Evolutionary conservation across 2,113 vertebrate species (phyloP).

Genomic region (Paracanthobrama guichenoti): DNA sequence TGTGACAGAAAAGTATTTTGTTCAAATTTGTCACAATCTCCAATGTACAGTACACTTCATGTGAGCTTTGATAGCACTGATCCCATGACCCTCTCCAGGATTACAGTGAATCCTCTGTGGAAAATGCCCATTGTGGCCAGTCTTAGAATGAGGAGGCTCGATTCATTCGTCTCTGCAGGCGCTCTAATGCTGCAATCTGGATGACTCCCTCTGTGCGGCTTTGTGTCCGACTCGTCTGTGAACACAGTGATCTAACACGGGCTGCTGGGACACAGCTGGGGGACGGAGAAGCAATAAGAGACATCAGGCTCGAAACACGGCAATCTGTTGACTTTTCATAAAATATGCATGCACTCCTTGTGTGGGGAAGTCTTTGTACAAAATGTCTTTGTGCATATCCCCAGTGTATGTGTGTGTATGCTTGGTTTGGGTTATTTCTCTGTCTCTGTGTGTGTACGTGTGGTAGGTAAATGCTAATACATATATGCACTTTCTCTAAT

Average conservation of each 20-base stretch:
- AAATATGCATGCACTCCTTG: slow-evolving; percentile 24
- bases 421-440: slow-evolving; percentile 4
- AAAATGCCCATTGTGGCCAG: slow-evolving; percentile 14
- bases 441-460: slow-evolving; percentile 5
- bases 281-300: slow-evolving; percentile 37
- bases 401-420: slow-evolving; percentile 23
- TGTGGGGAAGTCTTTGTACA: slow-evolving; percentile 4
- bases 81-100: not conserved
- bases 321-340: slow-evolving; percentile 39
- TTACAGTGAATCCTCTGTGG: slow-evolving; percentile 16
- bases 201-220: slow-evolving; percentile 23
- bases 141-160: not conserved
- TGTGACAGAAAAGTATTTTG: not conserved
- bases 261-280: slow-evolving; percentile 40
- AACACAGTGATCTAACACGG: slow-evolving; percentile 36
- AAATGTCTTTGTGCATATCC: slow-evolving; percentile 45
- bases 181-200: slow-evolving; percentile 28
- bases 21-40: slow-evolving; percentile 6
- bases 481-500: not conserved
- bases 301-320: slow-evolving; percentile 19
- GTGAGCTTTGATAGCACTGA: not conserved
- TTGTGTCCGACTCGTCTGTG: slow-evolving; percentile 13
- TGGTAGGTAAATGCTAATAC: not conserved
- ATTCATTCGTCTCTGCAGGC: slow-evolving; percentile 15
- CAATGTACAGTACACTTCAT: not conserved